phyloP scores from a whole-genome alignment of 1,140 invertebrate genomes.

The Drosophila nigromelanica region DNA sequence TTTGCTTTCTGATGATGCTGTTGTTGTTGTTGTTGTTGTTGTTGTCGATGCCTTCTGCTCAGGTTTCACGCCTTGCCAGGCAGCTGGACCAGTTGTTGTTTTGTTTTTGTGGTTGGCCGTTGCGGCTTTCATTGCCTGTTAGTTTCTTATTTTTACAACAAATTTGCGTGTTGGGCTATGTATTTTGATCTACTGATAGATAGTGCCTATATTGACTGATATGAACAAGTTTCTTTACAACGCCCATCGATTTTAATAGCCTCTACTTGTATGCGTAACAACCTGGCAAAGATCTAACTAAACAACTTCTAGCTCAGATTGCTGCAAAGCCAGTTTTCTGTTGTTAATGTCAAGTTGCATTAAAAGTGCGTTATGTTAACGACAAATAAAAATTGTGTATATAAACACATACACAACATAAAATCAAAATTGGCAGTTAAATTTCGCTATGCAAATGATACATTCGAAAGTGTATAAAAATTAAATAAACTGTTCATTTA shows the following conservation, averaged over 20 bases:
- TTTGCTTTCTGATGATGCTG: slow-evolving; percentile 17
- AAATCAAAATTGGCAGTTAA: too few relatives aligned
- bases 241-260: slow-evolving; percentile 21
- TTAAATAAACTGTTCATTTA: too few relatives aligned
- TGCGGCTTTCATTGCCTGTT: slow-evolving; percentile 24
- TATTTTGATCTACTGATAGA: slow-evolving; percentile 26
- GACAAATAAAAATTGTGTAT: too few relatives aligned
- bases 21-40: slow-evolving; percentile 10
- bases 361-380: too few relatives aligned
- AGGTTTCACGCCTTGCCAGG: slow-evolving; percentile 46
- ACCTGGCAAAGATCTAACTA: neutral
- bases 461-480: too few relatives aligned
- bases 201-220: slow-evolving; percentile 23
- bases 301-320: too few relatives aligned
- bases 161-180: slow-evolving; percentile 48
- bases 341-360: neutral
- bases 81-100: slow-evolving; percentile 35
- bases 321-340: neutral
- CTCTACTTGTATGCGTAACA: neutral
- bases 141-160: slow-evolving; percentile 35
- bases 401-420: too few relatives aligned
- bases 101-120: slow-evolving; percentile 14
- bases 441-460: too few relatives aligned
- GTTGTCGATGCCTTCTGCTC: slow-evolving; percentile 30
- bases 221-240: slow-evolving; percentile 33